Conservation (phyloP, 2,888 invertebrate genomes). For the Stenoptilia bipunctidactyla region DNA sequence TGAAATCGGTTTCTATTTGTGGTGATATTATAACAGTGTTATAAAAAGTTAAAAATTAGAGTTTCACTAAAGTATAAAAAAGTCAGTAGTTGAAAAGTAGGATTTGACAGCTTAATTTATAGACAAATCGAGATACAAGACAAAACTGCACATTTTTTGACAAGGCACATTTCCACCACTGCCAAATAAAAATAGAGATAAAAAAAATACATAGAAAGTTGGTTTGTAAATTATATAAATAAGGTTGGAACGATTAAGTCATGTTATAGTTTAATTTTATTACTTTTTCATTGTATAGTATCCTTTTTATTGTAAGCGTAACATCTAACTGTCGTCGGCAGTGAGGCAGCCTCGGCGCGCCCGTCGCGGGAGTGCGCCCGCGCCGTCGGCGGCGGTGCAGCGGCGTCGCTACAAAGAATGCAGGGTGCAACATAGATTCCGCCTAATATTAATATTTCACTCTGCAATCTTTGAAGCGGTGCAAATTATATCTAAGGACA, state of each 20-base stretch:
- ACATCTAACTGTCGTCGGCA: no score
- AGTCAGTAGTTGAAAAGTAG: slow-evolving; percentile 36
- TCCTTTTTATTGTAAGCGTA: slow-evolving; percentile 40
- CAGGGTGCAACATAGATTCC: slow-evolving; percentile 62
- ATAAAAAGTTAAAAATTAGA: slow-evolving; percentile 37
- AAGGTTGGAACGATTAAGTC: slow-evolving; percentile 63
- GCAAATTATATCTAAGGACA: slow-evolving; percentile 36
- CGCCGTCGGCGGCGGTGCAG: slow-evolving; percentile 24
- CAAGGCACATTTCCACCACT: slow-evolving; percentile 73
- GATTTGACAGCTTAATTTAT: slow-evolving; percentile 61
- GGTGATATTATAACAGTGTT: slow-evolving; percentile 41
- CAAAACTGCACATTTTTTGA: slow-evolving; percentile 48
- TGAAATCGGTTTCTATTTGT: slow-evolving; percentile 45
- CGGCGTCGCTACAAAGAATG: slow-evolving; percentile 53
- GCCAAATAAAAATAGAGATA: slow-evolving; percentile 53
- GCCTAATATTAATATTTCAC: slow-evolving; percentile 64
- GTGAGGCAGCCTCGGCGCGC: slow-evolving; percentile 27
- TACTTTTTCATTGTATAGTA: slow-evolving; percentile 59
- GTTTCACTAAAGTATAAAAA: no score
- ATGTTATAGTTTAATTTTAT: slow-evolving; percentile 65
- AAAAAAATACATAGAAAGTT: slow-evolving; percentile 41
- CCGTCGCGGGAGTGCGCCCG: slow-evolving; percentile 7
- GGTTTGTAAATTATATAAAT: slow-evolving; percentile 60
- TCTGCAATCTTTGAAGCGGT: slow-evolving; percentile 63
- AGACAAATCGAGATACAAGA: slow-evolving; percentile 41